Conservation (phyloP, 1,140 invertebrate species). For the Drosophila pectinifera region DNA sequence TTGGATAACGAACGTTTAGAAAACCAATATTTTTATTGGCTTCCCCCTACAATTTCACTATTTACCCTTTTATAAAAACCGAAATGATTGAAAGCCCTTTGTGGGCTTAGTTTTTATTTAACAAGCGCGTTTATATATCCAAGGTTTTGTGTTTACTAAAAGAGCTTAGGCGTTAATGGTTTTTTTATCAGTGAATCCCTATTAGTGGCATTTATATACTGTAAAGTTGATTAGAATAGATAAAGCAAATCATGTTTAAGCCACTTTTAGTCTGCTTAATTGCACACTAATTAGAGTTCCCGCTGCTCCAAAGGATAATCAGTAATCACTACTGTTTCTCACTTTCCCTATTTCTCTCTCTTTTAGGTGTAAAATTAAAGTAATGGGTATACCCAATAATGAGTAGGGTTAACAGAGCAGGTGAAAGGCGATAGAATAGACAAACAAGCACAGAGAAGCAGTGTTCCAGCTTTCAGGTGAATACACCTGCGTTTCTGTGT, state of each 20-base stretch:
- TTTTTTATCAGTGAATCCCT: background rate
- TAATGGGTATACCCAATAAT: slow-evolving; percentile 40
- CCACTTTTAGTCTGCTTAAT: slow-evolving; percentile 34
- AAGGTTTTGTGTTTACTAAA: background rate
- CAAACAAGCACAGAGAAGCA: slow-evolving; percentile 50
- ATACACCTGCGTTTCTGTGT: slow-evolving; percentile 47
- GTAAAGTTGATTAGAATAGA: slow-evolving; percentile 8
- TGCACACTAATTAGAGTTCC: slow-evolving; percentile 60
- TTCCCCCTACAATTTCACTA: no score
- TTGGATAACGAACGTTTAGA: slow-evolving; percentile 3
- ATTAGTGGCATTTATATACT: background rate
- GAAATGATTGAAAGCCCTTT: background rate
- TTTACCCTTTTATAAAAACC: no score
- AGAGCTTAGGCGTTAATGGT: background rate
- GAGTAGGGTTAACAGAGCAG: background rate
- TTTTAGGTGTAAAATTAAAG: slow-evolving; percentile 30
- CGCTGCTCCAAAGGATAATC: slow-evolving; percentile 27
- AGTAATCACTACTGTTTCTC: slow-evolving; percentile 9
- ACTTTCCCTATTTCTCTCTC: background rate
- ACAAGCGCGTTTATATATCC: background rate
- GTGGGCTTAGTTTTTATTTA: background rate
- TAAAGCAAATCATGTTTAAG: background rate
- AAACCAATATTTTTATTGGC: slow-evolving; percentile 16
- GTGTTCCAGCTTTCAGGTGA: slow-evolving; percentile 38
- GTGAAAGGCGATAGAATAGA: background rate